A percentile compares a stretch with the other conserved stretches of the same genome.
These are phyloP conservation scores for Aproaerema taeniolella DNA, from an alignment of 2,888 invertebrate genomes.

Conservation along the genomic window DNA sequence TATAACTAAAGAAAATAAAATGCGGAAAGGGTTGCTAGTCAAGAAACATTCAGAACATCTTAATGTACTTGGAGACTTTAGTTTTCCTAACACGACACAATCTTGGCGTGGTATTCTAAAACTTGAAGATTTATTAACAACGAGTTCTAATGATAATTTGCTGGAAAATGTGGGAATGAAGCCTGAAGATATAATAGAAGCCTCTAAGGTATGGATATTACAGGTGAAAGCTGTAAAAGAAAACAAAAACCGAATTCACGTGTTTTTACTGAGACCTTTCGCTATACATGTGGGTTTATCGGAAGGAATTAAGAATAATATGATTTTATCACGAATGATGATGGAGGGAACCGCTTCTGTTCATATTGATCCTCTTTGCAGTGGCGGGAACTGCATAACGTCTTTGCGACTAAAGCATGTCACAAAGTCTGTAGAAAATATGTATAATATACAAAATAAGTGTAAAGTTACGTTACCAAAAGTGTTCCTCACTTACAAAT, in stretches of 20 bases:
- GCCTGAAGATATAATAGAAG: slow-evolving; percentile 43
- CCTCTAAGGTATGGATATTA: slow-evolving; percentile 68
- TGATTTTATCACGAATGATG: slow-evolving; percentile 32
- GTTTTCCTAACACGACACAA: slow-evolving; percentile 75
- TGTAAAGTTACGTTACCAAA: slow-evolving; percentile 15
- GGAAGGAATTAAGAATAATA: slow-evolving; percentile 35
- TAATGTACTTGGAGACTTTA: slow-evolving; percentile 78
- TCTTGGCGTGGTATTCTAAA: slow-evolving; percentile 72
- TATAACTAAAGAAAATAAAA: slow-evolving; percentile 31
- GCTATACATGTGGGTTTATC: slow-evolving; percentile 42
- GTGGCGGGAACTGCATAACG: slow-evolving; percentile 39
- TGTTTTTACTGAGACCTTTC: slow-evolving; percentile 68
- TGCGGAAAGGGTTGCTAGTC: slow-evolving; percentile 44
- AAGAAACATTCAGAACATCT: slow-evolving; percentile 79
- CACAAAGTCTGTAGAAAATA: slow-evolving; percentile 40
- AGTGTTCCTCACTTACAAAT: slow-evolving; percentile 56
- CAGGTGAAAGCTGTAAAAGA: slow-evolving; percentile 51
- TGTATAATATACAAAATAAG: slow-evolving; percentile 32
- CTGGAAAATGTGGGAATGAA: slow-evolving; percentile 44
- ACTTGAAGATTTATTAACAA: slow-evolving; percentile 13
- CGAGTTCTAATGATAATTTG: slow-evolving; percentile 28
- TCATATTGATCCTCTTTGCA: slow-evolving; percentile 37
- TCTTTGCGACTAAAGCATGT: slow-evolving; percentile 47
- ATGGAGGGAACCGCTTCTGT: slow-evolving; percentile 24
- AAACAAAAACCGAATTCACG: slow-evolving; percentile 59